Conservation (phyloP, 2,888 invertebrate species). For the Brachylomia viminalis region DNA sequence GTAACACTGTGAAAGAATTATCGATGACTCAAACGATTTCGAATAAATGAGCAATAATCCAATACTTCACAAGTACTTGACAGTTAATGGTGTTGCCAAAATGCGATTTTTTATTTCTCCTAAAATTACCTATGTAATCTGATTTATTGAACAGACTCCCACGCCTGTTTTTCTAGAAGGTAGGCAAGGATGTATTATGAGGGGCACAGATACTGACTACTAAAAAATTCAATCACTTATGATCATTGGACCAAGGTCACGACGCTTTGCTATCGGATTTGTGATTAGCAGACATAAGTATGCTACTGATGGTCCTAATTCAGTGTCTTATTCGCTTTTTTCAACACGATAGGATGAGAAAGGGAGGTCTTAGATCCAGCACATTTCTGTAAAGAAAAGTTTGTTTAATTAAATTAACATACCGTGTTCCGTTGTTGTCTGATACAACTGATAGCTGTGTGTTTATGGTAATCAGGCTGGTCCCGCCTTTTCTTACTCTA, state of each 20-base stretch:
- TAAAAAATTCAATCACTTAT: not conserved
- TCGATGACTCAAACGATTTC: no score
- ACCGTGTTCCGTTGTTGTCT: conserved; percentile 4
- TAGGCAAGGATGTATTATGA: not conserved
- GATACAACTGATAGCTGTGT: conserved; percentile 39
- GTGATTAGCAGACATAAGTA: not conserved
- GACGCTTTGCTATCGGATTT: no score
- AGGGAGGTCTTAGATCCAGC: not conserved
- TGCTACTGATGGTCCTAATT: no score
- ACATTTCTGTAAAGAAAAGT: conserved; percentile 9
- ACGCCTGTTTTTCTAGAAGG: not conserved
- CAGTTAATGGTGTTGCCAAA: no score
- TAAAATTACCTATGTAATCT: no score
- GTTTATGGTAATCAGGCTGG: conserved; percentile 32
- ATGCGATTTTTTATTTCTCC: no score
- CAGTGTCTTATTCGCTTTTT: not conserved
- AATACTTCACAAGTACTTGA: no score
- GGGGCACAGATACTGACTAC: not conserved
- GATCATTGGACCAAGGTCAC: no score
- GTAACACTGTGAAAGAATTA: no score
- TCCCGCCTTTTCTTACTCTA: conserved; percentile 18
- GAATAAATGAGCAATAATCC: no score
- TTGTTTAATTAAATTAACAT: conserved; percentile 44
- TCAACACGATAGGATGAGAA: not conserved
- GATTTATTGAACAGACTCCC: no score